Evolutionary conservation across 2,888 invertebrate genomes (phyloP).

Genomic region (Troides helena): DNA sequence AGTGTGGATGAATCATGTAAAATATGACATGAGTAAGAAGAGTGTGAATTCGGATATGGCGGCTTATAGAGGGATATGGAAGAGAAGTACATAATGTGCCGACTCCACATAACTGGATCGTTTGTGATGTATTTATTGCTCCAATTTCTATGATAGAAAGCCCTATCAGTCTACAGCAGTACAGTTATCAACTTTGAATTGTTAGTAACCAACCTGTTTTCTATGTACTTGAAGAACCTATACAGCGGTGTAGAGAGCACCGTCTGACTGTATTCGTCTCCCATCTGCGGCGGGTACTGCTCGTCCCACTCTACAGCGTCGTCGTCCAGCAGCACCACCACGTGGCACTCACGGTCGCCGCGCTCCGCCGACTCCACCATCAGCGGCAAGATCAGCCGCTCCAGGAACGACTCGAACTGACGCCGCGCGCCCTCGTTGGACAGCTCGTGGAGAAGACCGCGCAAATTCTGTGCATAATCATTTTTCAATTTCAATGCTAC

Average conservation of each 20-base stretch:
- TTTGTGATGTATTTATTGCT: too few species aligned
- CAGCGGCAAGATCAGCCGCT: conserved; percentile 95
- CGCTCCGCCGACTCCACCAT: conserved; percentile 97
- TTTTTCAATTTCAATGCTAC: too few species aligned
- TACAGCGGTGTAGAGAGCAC: conserved; percentile 97
- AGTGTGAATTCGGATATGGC: too few species aligned
- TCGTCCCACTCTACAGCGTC: conserved; percentile 99
- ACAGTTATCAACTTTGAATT: too few species aligned
- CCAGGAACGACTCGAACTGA: conserved; percentile 97
- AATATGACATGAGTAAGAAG: too few species aligned
- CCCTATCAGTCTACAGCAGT: too few species aligned
- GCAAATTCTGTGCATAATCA: conserved; percentile 86
- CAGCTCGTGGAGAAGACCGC: conserved; percentile 97
- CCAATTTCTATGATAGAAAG: too few species aligned
- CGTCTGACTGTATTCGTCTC: conserved; percentile 98
- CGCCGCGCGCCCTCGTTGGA: conserved; percentile 99
- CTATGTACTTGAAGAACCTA: conserved; percentile 92
- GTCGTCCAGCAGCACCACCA: conserved; percentile 96
- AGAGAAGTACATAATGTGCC: too few species aligned
- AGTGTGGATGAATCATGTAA: too few species aligned
- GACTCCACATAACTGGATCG: too few species aligned
- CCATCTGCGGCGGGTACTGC: conserved; percentile 99
- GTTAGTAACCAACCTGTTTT: not conserved
- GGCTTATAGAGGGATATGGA: too few species aligned
- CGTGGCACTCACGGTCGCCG: conserved; percentile 98